These are phyloP conservation scores for Drosophila siamana DNA, from an alignment of 2,888 invertebrate species.

Conservation along the genomic window DNA sequence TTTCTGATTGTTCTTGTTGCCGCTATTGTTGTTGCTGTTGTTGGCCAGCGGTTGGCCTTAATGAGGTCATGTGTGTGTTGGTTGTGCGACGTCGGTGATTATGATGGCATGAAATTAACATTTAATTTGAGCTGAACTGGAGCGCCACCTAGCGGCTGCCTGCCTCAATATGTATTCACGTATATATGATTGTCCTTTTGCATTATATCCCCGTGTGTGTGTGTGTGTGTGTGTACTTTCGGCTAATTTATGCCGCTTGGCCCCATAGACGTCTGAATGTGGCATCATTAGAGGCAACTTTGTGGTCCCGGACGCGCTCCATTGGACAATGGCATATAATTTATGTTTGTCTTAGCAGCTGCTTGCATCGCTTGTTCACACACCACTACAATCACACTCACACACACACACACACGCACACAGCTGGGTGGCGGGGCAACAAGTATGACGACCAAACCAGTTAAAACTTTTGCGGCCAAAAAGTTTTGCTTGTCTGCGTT, in stretches of 20 bases:
- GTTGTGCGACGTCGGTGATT: constrained; percentile 72
- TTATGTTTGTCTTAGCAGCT: constrained; percentile 80
- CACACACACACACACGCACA: constrained; percentile 14
- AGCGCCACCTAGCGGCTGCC: constrained; percentile 66
- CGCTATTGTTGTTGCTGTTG: constrained; percentile 41
- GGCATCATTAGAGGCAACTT: constrained; percentile 79
- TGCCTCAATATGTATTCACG: constrained; percentile 7
- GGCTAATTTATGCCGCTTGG: constrained; percentile 74
- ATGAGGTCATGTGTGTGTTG: constrained; percentile 74
- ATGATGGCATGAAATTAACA: constrained; percentile 82
- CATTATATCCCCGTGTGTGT: constrained; percentile 7
- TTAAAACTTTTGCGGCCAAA: constrained; percentile 69
- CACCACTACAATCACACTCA: constrained; percentile 9
- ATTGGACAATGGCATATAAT: constrained; percentile 79
- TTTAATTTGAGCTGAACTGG: constrained; percentile 75
- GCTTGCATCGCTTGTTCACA: constrained; percentile 54
- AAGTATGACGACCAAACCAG: constrained; percentile 68
- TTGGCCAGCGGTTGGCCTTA: constrained; percentile 71
- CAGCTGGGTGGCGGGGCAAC: constrained; percentile 45
- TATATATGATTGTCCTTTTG: constrained; percentile 19
- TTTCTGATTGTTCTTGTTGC: constrained; percentile 61
- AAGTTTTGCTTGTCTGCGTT: constrained; percentile 79
- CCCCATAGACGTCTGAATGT: constrained; percentile 68
- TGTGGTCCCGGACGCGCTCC: constrained; percentile 67
- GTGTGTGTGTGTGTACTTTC: constrained; percentile 43